A percentile compares a stretch with the other conserved stretches of the same genome.
phyloP scores from a whole-genome alignment of 2,888 invertebrate genomes.

The Xanthia togata region DNA sequence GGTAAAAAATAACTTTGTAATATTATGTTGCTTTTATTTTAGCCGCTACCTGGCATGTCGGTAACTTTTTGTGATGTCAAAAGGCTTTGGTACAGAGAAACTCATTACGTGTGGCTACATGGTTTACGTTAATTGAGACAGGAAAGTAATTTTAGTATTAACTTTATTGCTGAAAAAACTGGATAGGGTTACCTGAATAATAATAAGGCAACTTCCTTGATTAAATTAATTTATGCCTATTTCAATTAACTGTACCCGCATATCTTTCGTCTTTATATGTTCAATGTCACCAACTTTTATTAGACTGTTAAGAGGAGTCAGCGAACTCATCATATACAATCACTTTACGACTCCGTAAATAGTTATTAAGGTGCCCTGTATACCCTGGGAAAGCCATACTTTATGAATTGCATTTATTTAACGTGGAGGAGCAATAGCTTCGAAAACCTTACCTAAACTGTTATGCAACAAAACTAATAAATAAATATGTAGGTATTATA shows the following conservation, averaged over 20 bases:
- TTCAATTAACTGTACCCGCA: background rate
- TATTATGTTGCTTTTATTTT: slow-evolving; percentile 42
- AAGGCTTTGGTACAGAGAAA: slow-evolving; percentile 18
- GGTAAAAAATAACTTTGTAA: slow-evolving; percentile 53
- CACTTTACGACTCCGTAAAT: slow-evolving; percentile 1
- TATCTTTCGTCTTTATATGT: background rate
- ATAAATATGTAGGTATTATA: too few relatives aligned
- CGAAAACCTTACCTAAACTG: too few relatives aligned
- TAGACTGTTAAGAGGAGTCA: slow-evolving; percentile 39
- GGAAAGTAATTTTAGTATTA: slow-evolving; percentile 16
- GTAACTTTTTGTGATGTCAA: slow-evolving; percentile 13
- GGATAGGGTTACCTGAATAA: background rate
- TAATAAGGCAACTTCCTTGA: background rate
- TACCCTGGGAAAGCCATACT: background rate
- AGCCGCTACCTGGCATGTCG: slow-evolving; percentile 15
- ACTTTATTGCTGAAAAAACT: background rate
- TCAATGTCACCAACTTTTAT: slow-evolving; percentile 23
- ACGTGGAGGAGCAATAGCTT: too few relatives aligned
- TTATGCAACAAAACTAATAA: too few relatives aligned
- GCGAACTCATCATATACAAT: slow-evolving; percentile 45
- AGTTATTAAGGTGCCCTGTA: background rate
- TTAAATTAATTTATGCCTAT: background rate
- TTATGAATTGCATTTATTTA: too few relatives aligned
- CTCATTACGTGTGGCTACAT: slow-evolving; percentile 26
- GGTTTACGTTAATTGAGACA: slow-evolving; percentile 6